These are phyloP conservation scores for Spongia lamella DNA, from an alignment of 37 sponge, comb jelly and placozoan genomes.

Conservation along the genomic window DNA sequence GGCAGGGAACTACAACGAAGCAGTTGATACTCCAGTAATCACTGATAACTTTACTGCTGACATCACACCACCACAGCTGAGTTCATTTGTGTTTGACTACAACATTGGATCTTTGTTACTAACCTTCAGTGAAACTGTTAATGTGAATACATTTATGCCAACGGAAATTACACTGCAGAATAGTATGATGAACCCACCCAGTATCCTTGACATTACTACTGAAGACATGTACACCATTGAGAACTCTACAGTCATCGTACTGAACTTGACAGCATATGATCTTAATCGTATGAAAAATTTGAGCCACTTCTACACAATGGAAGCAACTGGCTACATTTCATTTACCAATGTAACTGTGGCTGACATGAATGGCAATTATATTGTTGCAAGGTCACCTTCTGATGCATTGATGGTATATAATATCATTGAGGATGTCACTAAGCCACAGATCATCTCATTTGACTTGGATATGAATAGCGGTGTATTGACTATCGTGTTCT, in stretches of 20 bases:
- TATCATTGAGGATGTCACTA: conserved; percentile 34
- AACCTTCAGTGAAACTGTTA: conserved; percentile 78
- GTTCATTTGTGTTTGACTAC: conserved; percentile 39
- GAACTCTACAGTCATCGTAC: conserved; percentile 42
- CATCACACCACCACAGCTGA: conserved; percentile 44
- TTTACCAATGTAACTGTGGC: conserved; percentile 40
- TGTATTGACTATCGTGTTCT: conserved; percentile 58
- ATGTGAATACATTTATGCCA: conserved; percentile 52
- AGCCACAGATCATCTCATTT: conserved; percentile 50
- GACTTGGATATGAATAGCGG: conserved; percentile 74
- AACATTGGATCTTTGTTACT: conserved; percentile 62
- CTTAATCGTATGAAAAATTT: conserved; percentile 65
- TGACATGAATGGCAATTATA: conserved; percentile 83
- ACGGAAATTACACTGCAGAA: conserved; percentile 58
- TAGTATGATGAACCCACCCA: conserved; percentile 12
- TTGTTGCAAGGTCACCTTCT: conserved; percentile 22
- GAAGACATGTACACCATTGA: conserved; percentile 24
- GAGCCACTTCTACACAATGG: conserved; percentile 30
- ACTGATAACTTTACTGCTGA: conserved; percentile 49
- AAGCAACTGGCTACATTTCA: conserved; percentile 32
- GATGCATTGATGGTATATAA: conserved; percentile 15
- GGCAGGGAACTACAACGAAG: conserved; percentile 45
- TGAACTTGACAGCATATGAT: conserved; percentile 56
- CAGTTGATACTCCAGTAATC: conserved; percentile 7
- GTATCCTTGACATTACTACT: conserved; percentile 39